Evolutionary conservation across 1,140 invertebrate species (phyloP), one percentile per base, ranked within the genome.

Genomic region (Trachymyrmex septentrionalis): DNA sequence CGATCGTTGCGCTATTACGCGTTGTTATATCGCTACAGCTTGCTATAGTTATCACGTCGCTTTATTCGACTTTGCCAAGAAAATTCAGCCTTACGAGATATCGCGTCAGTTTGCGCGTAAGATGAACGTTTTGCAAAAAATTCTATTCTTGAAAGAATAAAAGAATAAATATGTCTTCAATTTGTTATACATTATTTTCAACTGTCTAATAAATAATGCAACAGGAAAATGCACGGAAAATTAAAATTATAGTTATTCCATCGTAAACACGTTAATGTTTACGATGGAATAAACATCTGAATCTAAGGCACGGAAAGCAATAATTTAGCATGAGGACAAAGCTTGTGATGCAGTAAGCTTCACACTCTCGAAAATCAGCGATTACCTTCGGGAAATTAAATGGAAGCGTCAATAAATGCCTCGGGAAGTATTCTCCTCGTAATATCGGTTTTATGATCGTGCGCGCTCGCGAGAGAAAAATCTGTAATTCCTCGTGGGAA

Each of bases 11-110:
- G 87, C 80, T 78, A 71, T 63, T 69, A 75, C 67, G 59, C 57
- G 64, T 90, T 80, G 80, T 86, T 88, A 88, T 91, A 91, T 91
- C 89, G 57, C 55, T 73, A 34, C 10, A 34, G 50, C 27, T 48
- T 21, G 55, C 21, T 50, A 69, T 24, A 69, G 66, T 59, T 75
- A 66, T 63, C 72, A 34, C 55, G 48, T 24, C 50, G 27, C 24
- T 48, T 38, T 53, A 77, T 59, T 67, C 3, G n/a, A 63, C 14
- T 75, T 84, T 21, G 27, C 7, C 44, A 24, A 50, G 30, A 6
- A 21, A 63, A 27, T 61, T 73, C n/a, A 44, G 14, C 16, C n/a
- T 44, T 21, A 19, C 10, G 10, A 24, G 19, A n/a, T 3, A 53
- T 50, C 19, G 30, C 6, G 44, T 50, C 59, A 14, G n/a, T 44